Base-by-base conservation (phyloP, 2,888 invertebrate species). In the Dynastes hyllus region DNA sequence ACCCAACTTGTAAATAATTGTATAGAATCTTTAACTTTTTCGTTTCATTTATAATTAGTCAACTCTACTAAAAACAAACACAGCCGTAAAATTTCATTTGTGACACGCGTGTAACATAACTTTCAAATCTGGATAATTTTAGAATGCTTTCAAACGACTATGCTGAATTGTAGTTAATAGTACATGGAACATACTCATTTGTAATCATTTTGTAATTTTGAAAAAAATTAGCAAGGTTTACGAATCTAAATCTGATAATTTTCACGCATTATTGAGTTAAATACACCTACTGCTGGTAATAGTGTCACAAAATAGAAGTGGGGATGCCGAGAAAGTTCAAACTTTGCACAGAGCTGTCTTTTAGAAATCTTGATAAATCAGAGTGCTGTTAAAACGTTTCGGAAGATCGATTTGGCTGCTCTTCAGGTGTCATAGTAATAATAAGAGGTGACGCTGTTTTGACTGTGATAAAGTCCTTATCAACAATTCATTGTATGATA, bases 381-480 rank as follows among this genome's bases (percentile, higher is more conserved):
- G 78, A 66, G 78, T 71, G 70, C 78, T 63, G 77, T 77, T 69
- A 67, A 53, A 66, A 65, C 70, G 67, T 63, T 61, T 71, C 61
- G 65, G 78, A 78, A 73, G 78, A 78, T 70, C 69, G 78, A 78
- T 29, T 65, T 73, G 71, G 78, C 78, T 71, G 78, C 78, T 73
- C 78, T 78, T 78, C 78, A 53, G 65, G 78, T 78, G 78, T 78
- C 78, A 71, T 78, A 75, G 71, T 66, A 66, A 40, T 51, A 22
- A 45, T 61, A 71, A 32, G 66, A 73, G 73, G 78, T 73, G 83
- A 83, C 83, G 84, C 84, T 83, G 82, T 81, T 81, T 87, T 88
- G 89, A 88, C 90, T 90, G 90, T 90, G 90, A 90, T 90, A 89
- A 88, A 88, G 90, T 90, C 90, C 89, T 90, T 90, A 90, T 90